Evolutionary conservation across 2,113 vertebrate genomes (phyloP), one percentile per base, ranked within the genome.

Genomic region (Trichomycterus rosablanca): DNA sequence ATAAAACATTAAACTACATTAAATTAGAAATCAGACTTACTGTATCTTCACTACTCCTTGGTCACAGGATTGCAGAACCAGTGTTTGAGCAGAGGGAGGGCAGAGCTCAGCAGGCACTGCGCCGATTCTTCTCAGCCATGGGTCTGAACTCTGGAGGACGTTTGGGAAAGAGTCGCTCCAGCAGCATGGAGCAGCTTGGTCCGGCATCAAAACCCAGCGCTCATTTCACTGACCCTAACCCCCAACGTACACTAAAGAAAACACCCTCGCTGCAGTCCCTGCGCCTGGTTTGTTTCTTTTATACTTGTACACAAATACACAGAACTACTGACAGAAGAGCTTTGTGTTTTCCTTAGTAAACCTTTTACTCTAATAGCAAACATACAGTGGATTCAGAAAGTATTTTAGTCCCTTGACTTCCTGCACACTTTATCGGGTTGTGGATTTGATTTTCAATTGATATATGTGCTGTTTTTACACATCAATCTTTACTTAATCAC

Each of bases 131-230:
- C 72, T 80, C 83, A 1, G 79, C 79, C 39, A 74, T 94, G 70
- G 80, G 83, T 30, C 84, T 87, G 66, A 79, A 73, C 37, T 75
- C 88, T 0, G 75, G 79, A 51, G 81, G 85, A 62, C 81, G 67
- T 48, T 63, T 91, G 50, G 79, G 80, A 53, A 83, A 83, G 40
- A 84, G 86, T 66, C 88, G 80, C 50, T 87, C 88, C 55, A 78
- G 80, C 67, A 95, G 93, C 48, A 83, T 92, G 55, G 91, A 94
- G 76, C 90, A 90, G 1, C 65, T 80, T 20, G 35, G 43, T 42
- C 58, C 42, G 7, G n/a, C 9, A 1, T 34, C 11, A 1, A 35
- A 44, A 9, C 49, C 57, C 32, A 53, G 45, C 3, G 14, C 28
- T 3, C 54, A 64, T 1, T 24, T 45, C 14, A 51, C 40, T 0